Evolutionary conservation across 1,140 invertebrate species (phyloP).

Genomic region (Trichonephila clavipes): DNA sequence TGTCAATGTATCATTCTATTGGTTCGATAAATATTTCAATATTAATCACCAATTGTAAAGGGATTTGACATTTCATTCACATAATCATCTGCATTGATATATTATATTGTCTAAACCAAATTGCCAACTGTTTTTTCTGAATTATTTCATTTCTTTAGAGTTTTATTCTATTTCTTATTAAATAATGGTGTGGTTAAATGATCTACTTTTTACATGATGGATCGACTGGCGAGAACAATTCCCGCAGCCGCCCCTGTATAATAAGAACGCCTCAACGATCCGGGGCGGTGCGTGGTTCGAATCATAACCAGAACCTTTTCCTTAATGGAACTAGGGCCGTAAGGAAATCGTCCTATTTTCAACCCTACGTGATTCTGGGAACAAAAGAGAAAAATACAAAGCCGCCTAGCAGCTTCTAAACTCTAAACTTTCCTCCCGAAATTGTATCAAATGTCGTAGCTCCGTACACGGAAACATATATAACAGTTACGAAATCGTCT

Average conservation of each 20-base stretch:
- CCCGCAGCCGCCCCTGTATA: slow-evolving; percentile 39
- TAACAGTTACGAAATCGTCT: slow-evolving; percentile 44
- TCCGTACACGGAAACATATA: slow-evolving; percentile 18
- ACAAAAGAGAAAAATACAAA: slow-evolving; percentile 31
- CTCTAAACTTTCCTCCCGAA: slow-evolving; percentile 46
- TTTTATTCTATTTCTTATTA: slow-evolving; percentile 7
- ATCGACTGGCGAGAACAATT: slow-evolving; percentile 26
- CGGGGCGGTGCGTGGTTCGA: slow-evolving; percentile 31
- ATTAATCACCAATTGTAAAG: too few species aligned
- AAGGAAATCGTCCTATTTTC: slow-evolving; percentile 55
- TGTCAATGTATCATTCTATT: too few species aligned
- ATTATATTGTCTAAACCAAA: neutral
- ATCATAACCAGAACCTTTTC: slow-evolving; percentile 41
- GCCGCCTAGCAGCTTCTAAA: slow-evolving; percentile 46
- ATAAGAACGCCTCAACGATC: slow-evolving; percentile 37
- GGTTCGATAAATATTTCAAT: too few species aligned
- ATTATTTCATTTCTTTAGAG: neutral
- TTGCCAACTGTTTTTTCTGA: neutral
- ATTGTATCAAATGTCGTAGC: slow-evolving; percentile 60
- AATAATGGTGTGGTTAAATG: slow-evolving; percentile 44
- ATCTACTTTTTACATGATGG: slow-evolving; percentile 60
- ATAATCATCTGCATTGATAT: neutral
- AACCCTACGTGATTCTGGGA: slow-evolving; percentile 33
- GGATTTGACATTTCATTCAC: neutral
- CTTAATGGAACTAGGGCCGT: slow-evolving; percentile 53